Conservation (phyloP, 2,888 invertebrate species). For the Ectemnius lituratus region DNA sequence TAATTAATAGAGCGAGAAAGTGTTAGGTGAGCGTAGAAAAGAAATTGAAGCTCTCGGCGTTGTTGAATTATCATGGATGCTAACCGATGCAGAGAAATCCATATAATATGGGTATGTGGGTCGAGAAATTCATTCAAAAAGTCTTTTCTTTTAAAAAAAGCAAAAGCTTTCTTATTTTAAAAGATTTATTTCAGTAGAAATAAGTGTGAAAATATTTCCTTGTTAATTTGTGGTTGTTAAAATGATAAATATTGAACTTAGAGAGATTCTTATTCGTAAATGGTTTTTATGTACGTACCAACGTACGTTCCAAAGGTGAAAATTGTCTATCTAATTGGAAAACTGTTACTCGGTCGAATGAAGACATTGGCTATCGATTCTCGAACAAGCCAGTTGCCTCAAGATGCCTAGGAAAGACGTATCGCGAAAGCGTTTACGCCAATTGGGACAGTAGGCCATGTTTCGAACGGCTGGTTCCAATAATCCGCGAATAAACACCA, state of each 20-base stretch:
- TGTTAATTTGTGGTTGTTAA: no score
- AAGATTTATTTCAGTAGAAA: no score
- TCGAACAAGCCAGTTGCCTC: no score
- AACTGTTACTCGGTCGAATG: no score
- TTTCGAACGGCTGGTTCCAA: background rate
- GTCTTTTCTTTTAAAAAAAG: background rate
- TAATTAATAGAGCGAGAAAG: conserved; percentile 15
- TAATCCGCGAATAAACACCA: background rate
- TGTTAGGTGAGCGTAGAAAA: background rate
- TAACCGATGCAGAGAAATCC: background rate
- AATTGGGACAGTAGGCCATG: background rate
- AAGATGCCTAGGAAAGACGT: no score
- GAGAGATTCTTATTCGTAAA: no score
- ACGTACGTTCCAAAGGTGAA: no score
- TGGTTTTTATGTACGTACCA: no score
- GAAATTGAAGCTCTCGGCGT: background rate
- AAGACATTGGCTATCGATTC: no score
- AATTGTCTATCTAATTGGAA: no score
- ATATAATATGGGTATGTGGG: background rate
- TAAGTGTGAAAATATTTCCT: no score
- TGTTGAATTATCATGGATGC: background rate
- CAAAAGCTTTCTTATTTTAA: background rate
- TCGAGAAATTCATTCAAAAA: background rate
- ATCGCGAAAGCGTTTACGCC: background rate
- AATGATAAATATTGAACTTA: no score